Percentiles rank a stretch among this genome's conserved stretches.
phyloP scores from a whole-genome alignment of 23 tunicate species.

The Ciona savignyi region DNA sequence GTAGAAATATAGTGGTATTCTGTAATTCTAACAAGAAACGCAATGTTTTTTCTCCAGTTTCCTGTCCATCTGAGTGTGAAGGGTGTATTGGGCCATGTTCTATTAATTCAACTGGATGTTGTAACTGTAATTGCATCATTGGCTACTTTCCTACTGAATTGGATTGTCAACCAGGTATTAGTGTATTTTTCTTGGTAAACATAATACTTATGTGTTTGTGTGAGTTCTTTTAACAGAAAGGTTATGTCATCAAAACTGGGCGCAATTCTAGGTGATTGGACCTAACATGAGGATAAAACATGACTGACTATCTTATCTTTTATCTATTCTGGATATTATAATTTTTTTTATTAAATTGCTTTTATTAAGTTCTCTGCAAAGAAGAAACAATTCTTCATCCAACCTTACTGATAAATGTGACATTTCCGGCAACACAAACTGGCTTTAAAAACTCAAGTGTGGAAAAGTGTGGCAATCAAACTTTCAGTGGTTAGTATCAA shows the following conservation, averaged over 20 bases:
- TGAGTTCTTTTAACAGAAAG: no score
- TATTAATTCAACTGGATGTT: not conserved
- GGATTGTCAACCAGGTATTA: not conserved
- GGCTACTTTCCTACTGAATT: not conserved
- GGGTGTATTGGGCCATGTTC: not conserved
- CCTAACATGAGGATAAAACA: no score
- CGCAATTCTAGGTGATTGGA: no score
- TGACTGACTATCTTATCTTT: no score
- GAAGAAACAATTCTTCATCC: not conserved
- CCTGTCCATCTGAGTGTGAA: not conserved
- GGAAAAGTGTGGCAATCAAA: constrained; percentile 2
- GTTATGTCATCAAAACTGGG: no score
- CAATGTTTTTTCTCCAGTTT: no score
- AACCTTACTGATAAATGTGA: not conserved
- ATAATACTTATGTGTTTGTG: no score
- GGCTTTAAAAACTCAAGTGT: not conserved
- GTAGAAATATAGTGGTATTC: no score
- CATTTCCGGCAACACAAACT: constrained; percentile 5
- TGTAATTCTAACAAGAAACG: no score
- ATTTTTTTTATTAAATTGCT: no score
- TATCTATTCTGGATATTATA: no score
- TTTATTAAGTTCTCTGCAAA: not conserved
- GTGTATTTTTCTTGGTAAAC: no score
- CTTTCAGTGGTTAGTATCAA: not conserved
- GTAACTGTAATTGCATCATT: not conserved